These are phyloP conservation scores for Apostichopus parvimensis DNA, from an alignment of 35 echinoderm and acorn worm species.

Conservation along the genomic window DNA sequence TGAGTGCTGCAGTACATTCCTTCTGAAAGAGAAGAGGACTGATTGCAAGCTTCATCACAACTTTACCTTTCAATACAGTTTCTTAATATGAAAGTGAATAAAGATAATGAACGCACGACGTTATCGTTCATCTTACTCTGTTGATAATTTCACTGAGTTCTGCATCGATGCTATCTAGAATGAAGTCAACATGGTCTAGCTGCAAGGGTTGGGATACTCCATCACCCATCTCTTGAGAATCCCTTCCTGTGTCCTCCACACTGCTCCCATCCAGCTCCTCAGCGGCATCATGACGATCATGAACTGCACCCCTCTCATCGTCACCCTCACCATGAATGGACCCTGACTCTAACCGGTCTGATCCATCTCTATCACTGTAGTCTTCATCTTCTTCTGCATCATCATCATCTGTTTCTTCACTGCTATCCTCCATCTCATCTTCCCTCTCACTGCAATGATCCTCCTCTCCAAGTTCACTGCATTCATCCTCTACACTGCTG, in stretches of 20 bases:
- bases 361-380: not conserved
- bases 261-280: not conserved
- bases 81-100: too few relatives aligned
- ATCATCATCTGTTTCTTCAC: not conserved
- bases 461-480: not conserved
- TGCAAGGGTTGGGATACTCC: conserved; percentile 45
- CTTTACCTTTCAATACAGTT: too few relatives aligned
- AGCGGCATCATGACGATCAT: not conserved
- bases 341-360: not conserved
- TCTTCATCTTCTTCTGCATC: not conserved
- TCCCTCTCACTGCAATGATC: not conserved
- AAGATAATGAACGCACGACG: too few relatives aligned
- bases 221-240: not conserved
- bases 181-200: conserved; percentile 88
- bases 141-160: conserved; percentile 85
- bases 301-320: not conserved
- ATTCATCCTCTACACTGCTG: not conserved
- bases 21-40: too few relatives aligned
- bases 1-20: too few relatives aligned
- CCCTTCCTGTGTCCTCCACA: not conserved
- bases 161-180: conserved; percentile 90
- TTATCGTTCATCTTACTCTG: conserved; percentile 41
- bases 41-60: too few relatives aligned
- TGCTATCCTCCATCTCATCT: not conserved
- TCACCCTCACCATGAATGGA: not conserved